Percentiles rank a stretch among this genome's conserved stretches.
These are phyloP conservation scores for Corynorhinus townsendii DNA, from an alignment of 2,113 vertebrate species.

Conservation along the genomic window DNA sequence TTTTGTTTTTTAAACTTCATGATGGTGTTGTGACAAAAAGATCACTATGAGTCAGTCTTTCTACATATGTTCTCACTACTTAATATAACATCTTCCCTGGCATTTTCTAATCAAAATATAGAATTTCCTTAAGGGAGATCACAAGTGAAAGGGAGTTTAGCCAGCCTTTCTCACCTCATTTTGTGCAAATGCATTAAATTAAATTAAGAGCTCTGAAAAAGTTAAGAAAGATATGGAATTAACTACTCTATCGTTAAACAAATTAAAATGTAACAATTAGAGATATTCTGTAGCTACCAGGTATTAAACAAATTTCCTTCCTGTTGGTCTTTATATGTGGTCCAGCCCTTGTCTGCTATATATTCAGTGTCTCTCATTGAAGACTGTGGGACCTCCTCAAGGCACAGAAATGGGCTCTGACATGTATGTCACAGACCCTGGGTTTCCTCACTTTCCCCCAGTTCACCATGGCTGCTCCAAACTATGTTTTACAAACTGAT, in stretches of 20 bases:
- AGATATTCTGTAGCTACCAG: background rate
- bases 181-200: slow-evolving; percentile 47
- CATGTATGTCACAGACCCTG: rapidly evolving
- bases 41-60: background rate
- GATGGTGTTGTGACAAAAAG: background rate
- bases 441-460: background rate
- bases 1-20: background rate
- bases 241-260: slow-evolving; percentile 46
- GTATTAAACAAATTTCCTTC: background rate
- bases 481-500: background rate
- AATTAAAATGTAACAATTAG: slow-evolving; percentile 54
- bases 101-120: background rate
- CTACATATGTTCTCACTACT: background rate
- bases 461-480: background rate
- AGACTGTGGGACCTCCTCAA: background rate
- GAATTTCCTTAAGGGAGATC: background rate
- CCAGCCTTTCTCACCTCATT: background rate
- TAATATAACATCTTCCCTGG: background rate
- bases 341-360: background rate
- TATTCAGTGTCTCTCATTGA: background rate
- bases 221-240: background rate
- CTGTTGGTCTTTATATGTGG: background rate
- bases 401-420: background rate
- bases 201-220: slow-evolving; percentile 32
- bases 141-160: slow-evolving; percentile 37